A percentile compares a stretch with the other conserved stretches of the same genome.
Conservation (phyloP, 1,140 invertebrate species). For the Ips nitidus region DNA sequence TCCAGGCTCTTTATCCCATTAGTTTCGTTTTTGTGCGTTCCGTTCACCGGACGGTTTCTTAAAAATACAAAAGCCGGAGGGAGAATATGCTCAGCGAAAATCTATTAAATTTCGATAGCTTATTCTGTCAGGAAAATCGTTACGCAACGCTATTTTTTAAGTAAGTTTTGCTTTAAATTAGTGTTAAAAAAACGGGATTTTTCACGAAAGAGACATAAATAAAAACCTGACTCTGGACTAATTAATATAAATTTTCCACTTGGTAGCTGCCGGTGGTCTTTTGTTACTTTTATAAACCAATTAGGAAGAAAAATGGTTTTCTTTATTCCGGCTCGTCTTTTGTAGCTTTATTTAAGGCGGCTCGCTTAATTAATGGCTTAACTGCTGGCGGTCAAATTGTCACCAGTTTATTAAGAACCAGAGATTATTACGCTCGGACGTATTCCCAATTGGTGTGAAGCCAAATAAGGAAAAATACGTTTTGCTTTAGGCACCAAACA, state of each 20-base stretch:
- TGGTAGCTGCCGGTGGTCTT: slow-evolving; percentile 23
- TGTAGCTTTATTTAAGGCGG: slow-evolving; percentile 20
- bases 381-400: neutral
- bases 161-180: slow-evolving; percentile 1
- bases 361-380: neutral
- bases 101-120: too few species aligned
- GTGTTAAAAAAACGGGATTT: neutral
- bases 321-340: slow-evolving; percentile 23
- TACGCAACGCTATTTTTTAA: neutral
- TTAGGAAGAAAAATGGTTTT: slow-evolving; percentile 31
- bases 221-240: slow-evolving; percentile 25
- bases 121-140: too few species aligned
- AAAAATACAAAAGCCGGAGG: too few species aligned
- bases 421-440: neutral
- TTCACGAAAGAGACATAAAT: slow-evolving; percentile 15
- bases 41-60: too few species aligned
- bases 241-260: slow-evolving; percentile 35
- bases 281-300: slow-evolving; percentile 34
- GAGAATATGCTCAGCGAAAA: too few species aligned
- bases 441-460: neutral
- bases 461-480: neutral
- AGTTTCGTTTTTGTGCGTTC: too few species aligned
- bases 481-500: neutral
- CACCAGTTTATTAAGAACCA: neutral
- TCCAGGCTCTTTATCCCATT: too few species aligned